These are phyloP conservation scores for Acyrthosiphon pisum DNA, from an alignment of 1,140 invertebrate genomes.

Conservation along the genomic window DNA sequence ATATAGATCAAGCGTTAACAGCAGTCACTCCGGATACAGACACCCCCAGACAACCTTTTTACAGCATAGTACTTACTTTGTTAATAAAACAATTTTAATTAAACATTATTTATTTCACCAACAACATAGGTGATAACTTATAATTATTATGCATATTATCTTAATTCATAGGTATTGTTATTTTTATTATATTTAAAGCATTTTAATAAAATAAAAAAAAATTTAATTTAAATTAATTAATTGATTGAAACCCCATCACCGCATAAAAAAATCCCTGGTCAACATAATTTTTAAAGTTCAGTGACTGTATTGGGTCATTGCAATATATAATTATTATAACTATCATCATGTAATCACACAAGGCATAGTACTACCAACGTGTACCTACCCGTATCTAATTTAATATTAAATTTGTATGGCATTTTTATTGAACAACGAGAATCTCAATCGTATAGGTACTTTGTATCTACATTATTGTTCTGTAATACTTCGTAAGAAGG, in stretches of 20 bases:
- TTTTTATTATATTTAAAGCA: neutral
- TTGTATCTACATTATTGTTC: neutral
- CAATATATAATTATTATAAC: too few relatives aligned
- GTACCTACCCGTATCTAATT: neutral
- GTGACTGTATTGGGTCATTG: neutral
- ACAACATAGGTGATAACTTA: neutral
- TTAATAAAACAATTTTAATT: neutral
- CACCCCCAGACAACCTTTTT: neutral
- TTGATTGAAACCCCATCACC: neutral
- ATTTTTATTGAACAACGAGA: neutral
- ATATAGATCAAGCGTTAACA: too few relatives aligned
- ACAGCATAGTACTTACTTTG: neutral
- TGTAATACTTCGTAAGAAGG: neutral
- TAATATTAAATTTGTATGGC: neutral
- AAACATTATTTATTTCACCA: neutral
- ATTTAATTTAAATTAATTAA: neutral
- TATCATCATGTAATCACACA: too few relatives aligned
- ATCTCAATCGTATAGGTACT: neutral
- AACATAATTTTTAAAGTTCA: neutral
- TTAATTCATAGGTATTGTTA: neutral
- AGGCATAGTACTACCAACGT: neutral
- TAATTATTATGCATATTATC: neutral
- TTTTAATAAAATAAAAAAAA: neutral
- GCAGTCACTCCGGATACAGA: neutral
- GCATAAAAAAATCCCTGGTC: neutral